These are phyloP conservation scores for Philereme vetulata DNA, from an alignment of 2,888 invertebrate genomes.

Conservation along the genomic window DNA sequence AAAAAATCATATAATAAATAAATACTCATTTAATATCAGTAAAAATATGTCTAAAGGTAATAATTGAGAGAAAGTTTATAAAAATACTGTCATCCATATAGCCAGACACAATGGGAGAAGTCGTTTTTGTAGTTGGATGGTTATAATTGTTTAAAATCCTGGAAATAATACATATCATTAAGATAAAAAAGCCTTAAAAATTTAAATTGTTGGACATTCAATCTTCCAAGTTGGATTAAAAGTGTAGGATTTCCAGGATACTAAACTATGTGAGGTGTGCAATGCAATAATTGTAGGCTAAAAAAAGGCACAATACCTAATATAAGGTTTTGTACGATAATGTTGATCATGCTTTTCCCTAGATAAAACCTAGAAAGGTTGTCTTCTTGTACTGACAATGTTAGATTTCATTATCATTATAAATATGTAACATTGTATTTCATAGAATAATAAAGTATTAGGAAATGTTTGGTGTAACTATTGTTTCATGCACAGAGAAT, in stretches of 20 bases:
- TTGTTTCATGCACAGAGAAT: too few species aligned
- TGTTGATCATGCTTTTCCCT: not conserved
- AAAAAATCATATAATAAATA: too few species aligned
- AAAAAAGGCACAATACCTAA: not conserved
- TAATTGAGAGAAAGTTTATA: too few species aligned
- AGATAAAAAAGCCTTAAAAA: too few species aligned
- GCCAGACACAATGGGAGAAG: too few species aligned
- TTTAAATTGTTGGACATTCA: too few species aligned
- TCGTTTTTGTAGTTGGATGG: not conserved
- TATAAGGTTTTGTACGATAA: not conserved
- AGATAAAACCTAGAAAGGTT: too few species aligned
- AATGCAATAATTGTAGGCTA: not conserved
- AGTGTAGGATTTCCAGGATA: constrained; percentile 1
- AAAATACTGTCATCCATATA: too few species aligned
- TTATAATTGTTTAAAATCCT: constrained; percentile 18
- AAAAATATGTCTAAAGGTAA: too few species aligned
- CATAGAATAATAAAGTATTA: not conserved
- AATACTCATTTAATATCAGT: too few species aligned
- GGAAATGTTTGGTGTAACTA: not conserved
- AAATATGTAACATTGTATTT: not conserved
- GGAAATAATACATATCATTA: not conserved
- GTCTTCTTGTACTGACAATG: not conserved
- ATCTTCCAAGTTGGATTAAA: not conserved
- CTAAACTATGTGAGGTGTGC: constrained; percentile 1
- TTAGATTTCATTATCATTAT: not conserved